Percentiles rank a stretch among this genome's conserved stretches.
These are phyloP conservation scores for Cryptophagus acutangulus DNA, from an alignment of 2,888 invertebrate genomes.

Conservation along the genomic window DNA sequence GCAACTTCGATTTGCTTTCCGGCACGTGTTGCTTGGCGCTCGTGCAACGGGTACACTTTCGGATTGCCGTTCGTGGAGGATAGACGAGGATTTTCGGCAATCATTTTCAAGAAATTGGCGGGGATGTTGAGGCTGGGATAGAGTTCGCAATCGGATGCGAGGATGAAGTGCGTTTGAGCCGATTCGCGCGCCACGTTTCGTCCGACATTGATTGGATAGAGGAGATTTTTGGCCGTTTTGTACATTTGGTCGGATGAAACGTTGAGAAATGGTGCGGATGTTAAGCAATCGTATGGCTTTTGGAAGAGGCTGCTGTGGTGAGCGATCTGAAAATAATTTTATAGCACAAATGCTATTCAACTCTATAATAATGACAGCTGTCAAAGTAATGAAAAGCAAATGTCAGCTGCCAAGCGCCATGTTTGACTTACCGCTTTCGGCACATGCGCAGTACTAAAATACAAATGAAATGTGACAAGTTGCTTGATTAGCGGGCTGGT, in stretches of 20 bases:
- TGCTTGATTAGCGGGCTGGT: slow-evolving; percentile 66
- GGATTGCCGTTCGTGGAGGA: slow-evolving; percentile 16
- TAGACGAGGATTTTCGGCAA: slow-evolving; percentile 20
- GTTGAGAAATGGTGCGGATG: too few relatives aligned
- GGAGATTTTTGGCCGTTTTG: slow-evolving; percentile 29
- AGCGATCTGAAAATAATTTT: too few relatives aligned
- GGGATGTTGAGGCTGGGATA: slow-evolving; percentile 36
- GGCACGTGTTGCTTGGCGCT: slow-evolving; percentile 26
- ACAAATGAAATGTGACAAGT: slow-evolving; percentile 82
- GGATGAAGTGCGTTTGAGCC: slow-evolving; percentile 37
- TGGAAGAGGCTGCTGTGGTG: too few relatives aligned
- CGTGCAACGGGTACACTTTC: slow-evolving; percentile 34
- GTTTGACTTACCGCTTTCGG: slow-evolving; percentile 64
- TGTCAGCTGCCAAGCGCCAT: too few relatives aligned
- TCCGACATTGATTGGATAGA: slow-evolving; percentile 39
- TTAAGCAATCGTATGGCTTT: too few relatives aligned
- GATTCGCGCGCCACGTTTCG: slow-evolving; percentile 37
- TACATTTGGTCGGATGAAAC: too few relatives aligned
- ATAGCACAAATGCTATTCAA: too few relatives aligned
- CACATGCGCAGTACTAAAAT: slow-evolving; percentile 82
- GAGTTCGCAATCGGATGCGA: slow-evolving; percentile 39
- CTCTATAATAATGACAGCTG: too few relatives aligned
- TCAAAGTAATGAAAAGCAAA: too few relatives aligned
- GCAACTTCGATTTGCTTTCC: slow-evolving; percentile 31
- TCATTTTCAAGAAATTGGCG: slow-evolving; percentile 31